These are phyloP conservation scores for Brenthis ino DNA, from an alignment of 2,888 invertebrate genomes.

Conservation along the genomic window DNA sequence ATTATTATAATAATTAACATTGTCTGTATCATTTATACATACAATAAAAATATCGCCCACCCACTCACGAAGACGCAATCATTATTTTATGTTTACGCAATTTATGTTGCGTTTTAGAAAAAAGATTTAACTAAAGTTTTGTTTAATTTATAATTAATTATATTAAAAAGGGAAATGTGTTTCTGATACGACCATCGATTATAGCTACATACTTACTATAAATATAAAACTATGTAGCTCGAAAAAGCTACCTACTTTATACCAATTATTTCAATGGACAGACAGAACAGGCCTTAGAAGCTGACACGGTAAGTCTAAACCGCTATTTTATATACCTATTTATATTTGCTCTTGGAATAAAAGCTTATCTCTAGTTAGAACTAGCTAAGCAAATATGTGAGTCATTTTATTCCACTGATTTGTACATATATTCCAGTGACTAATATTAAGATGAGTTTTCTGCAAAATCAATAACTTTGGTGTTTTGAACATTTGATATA, in stretches of 20 bases:
- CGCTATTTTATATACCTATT: slow-evolving; percentile 27
- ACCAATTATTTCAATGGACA: slow-evolving; percentile 18
- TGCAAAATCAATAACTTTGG: slow-evolving; percentile 19
- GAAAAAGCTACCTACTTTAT: neutral
- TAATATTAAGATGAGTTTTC: slow-evolving; percentile 27
- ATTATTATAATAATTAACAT: no score
- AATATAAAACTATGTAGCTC: neutral
- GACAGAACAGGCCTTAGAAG: slow-evolving; percentile 26
- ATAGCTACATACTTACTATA: neutral
- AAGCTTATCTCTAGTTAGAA: slow-evolving; percentile 32
- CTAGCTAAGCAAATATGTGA: slow-evolving; percentile 30
- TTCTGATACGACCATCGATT: no score
- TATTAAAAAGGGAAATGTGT: no score
- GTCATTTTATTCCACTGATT: slow-evolving; percentile 30
- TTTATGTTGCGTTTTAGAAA: no score
- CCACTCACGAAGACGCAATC: no score
- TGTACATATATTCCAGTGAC: slow-evolving; percentile 19
- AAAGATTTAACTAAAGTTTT: no score
- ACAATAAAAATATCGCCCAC: no score
- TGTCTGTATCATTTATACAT: no score
- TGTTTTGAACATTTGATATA: no score
- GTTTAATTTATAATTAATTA: no score
- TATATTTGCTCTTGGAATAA: slow-evolving; percentile 30
- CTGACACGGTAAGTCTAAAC: neutral
- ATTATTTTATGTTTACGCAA: no score